Evolutionary conservation across 2,113 vertebrate genomes (phyloP), one percentile per base, ranked within the genome.

Genomic region (Xiphophorus maculatus): DNA sequence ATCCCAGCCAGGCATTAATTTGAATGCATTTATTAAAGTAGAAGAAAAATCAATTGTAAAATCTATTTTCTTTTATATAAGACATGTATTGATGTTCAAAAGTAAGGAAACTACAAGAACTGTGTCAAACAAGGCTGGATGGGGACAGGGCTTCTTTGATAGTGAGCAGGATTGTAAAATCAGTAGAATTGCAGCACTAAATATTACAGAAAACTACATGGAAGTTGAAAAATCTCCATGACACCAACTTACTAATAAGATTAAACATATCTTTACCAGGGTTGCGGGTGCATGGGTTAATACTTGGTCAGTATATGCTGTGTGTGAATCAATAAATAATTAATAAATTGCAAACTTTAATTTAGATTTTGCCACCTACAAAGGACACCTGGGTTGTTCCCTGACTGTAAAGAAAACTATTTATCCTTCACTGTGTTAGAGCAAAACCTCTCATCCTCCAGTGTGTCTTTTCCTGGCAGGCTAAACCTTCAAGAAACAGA

Each of bases 381-480:
- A 72, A 29, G 33, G 35, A 28, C 15, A 67, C 76, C 37, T 71
- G 28, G n/a, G 73, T 22, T 44, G 13, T 42, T 62, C 27, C 3
- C 25, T 42, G 65, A 66, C 74, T 54, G 54, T 11, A 66, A 1
- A 29, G 28, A 54, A 71, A 19, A 58, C 12, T 58, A 54, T 77
- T 66, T 42, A 65, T 70, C 42, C 32, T 29, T 75, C 28, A 58
- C 15, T 73, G 69, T 78, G 54, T 28, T 71, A 61, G 63, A 51
- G 51, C 28, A 61, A 66, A 63, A 66, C 77, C 30, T 70, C 64
- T 77, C 69, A 77, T 72, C 67, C 74, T 71, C 30, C 54, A 78
- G 63, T 73, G 66, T 62, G 61, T 66, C 0, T 76, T 37, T 66
- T 40, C 37, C 33, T 66, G 63, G 32, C 64, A 66, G 64, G n/a